These are phyloP conservation scores for Hesperophylax magnus DNA, from an alignment of 1,140 invertebrate species.

Conservation along the genomic window DNA sequence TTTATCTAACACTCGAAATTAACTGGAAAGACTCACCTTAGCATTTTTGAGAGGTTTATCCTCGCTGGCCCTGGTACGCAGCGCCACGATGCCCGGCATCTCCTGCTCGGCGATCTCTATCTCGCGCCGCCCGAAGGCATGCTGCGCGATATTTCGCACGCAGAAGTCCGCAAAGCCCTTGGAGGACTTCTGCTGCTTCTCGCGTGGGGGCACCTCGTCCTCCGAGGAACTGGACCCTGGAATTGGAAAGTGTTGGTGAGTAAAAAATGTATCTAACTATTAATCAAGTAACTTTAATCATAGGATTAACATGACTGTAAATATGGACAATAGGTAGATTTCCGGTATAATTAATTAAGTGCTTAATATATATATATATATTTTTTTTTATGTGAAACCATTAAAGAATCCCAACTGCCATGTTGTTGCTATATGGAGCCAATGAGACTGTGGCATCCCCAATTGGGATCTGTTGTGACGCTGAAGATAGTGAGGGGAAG, in stretches of 20 bases:
- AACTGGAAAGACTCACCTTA: constrained; percentile 70
- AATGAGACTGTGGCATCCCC: too few species aligned
- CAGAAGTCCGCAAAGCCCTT: constrained; percentile 90
- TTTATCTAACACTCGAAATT: not conserved
- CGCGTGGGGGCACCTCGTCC: constrained; percentile 79
- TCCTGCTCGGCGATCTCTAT: constrained; percentile 99
- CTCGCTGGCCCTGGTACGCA: constrained; percentile 90
- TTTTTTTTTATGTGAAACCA: too few species aligned
- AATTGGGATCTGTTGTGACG: too few species aligned
- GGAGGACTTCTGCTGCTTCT: constrained; percentile 87
- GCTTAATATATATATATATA: too few species aligned
- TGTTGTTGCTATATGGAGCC: too few species aligned
- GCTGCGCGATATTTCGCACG: constrained; percentile 91
- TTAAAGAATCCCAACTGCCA: too few species aligned
- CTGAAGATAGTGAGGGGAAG: too few species aligned
- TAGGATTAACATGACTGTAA: too few species aligned
- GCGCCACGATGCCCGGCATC: constrained; percentile 97
- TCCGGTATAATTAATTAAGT: too few species aligned
- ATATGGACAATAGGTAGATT: too few species aligned
- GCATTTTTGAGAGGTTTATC: constrained; percentile 96
- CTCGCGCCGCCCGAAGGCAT: constrained; percentile 94
- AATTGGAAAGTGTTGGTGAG: constrained; percentile 6
- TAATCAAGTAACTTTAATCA: too few species aligned
- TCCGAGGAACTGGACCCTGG: constrained; percentile 67
- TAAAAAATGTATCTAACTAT: too few species aligned